Percentiles rank a stretch among this genome's conserved stretches.
Conservation (phyloP, 2,113 vertebrate genomes). For the Lagenorhynchus albirostris region DNA sequence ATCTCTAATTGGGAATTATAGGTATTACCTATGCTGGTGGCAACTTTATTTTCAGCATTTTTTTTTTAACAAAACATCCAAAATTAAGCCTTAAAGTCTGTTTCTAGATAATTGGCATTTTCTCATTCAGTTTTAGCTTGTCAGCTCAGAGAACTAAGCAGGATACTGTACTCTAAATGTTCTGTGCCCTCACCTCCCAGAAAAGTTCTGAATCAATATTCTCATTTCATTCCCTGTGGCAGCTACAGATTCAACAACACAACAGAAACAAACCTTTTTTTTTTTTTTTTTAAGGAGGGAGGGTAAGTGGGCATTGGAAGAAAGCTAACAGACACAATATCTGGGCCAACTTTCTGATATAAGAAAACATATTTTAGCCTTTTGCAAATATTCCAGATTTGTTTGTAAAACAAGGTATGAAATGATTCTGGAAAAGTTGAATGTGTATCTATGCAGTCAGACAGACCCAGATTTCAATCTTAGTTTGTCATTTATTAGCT, state of each 20-base stretch:
- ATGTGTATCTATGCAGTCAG: not conserved
- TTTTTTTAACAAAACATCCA: not conserved
- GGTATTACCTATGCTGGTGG: not conserved
- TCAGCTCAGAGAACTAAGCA: not conserved
- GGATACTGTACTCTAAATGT: not conserved
- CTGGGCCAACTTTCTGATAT: not conserved
- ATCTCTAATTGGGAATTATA: not conserved
- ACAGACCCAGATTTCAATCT: not conserved
- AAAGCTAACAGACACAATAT: not conserved
- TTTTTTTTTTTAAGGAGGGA: not conserved
- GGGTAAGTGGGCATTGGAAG: not conserved
- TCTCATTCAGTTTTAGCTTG: not conserved
- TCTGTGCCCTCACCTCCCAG: not conserved
- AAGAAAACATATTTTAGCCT: not conserved
- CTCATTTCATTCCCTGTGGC: not conserved
- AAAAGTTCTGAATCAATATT: conserved; percentile 6
- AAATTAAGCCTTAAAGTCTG: not conserved
- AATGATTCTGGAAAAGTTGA: not conserved
- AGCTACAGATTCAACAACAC: not conserved
- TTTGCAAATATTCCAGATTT: not conserved
- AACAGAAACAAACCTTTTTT: not conserved
- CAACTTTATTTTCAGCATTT: not conserved
- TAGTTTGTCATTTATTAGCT: not conserved
- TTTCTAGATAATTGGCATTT: not conserved
- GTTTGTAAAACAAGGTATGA: not conserved